Conservation (phyloP, 2,888 invertebrate genomes). For the Drosophila limbata region DNA sequence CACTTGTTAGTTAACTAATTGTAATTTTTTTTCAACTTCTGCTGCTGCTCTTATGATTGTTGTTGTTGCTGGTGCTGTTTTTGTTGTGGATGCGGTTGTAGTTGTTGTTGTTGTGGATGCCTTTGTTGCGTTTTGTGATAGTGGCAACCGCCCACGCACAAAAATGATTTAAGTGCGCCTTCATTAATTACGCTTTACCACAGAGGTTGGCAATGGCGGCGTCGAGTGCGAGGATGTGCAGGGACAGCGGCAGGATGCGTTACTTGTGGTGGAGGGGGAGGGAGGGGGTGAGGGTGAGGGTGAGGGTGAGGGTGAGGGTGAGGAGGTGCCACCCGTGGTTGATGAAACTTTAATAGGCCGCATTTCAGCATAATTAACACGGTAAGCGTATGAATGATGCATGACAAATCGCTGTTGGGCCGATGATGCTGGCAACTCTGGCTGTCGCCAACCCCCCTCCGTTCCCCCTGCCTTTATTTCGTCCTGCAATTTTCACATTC, state of each 20-base stretch:
- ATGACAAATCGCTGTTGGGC: constrained; percentile 56
- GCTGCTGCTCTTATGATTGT: constrained; percentile 6
- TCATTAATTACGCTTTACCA: constrained; percentile 74
- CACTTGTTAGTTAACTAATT: constrained; percentile 76
- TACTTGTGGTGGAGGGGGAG: neutral
- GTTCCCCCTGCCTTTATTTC: neutral
- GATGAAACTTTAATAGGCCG: constrained; percentile 77
- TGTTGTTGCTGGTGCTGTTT: neutral
- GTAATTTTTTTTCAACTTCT: constrained; percentile 57
- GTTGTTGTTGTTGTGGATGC: constrained; percentile 34
- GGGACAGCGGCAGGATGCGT: constrained; percentile 2
- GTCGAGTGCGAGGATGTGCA: neutral
- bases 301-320: neutral
- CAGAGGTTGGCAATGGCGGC: constrained; percentile 19
- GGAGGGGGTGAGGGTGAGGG: no score
- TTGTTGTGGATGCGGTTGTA: constrained; percentile 17
- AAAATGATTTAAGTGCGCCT: constrained; percentile 79
- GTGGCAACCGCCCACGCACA: constrained; percentile 68
- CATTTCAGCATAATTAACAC: constrained; percentile 79
- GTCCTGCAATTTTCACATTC: constrained; percentile 3
- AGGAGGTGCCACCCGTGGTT: constrained; percentile 38
- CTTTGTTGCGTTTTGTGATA: constrained; percentile 54
- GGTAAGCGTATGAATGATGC: constrained; percentile 75
- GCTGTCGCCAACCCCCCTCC: neutral
- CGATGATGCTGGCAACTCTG: constrained; percentile 28